Evolutionary conservation across 1,140 invertebrate genomes (phyloP), one percentile per base, ranked within the genome.

Genomic region (Neodiprion fabricii): DNA sequence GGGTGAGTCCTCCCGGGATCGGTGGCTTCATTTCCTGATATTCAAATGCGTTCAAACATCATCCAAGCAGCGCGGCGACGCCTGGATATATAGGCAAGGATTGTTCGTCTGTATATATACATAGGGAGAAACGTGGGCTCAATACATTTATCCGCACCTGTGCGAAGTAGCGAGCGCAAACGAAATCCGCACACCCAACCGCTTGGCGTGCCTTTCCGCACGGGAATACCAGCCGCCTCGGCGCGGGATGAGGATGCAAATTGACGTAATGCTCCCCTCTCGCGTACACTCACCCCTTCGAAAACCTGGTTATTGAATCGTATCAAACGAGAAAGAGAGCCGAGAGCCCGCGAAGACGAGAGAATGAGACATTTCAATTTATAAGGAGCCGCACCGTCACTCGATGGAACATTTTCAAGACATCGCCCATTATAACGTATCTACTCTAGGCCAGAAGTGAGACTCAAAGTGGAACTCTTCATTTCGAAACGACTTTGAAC

Each of bases 1-100:
- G 7, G 48, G 21, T 9, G 48, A 40, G 28, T 76, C 72, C 78
- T 76, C 73, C 74, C 79, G 84, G 77, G 82, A 85, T 80, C 78
- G 79, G 81, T 82, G 81, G 84, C 84, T 87, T 87, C 85, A 86
- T 87, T 86, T 87, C 85, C 85, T 83, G 84, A 85, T 87, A 86
- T 86, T 86, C 85, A 86, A 86, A 86, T 86, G 83, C 78, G 83
- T 69, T 86, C 83, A 86, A 86, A 84, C 83, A 86, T 86, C 84
- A 84, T 85, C 81, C 79, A 17, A 61, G 53, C 53, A 12, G 11
- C 53, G 53, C 53, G 4, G n/a, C 53, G 53, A 61, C 53, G 53
- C 53, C 53, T 61, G 53, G 53, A 17, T 61, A 17, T 61, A 61
- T 61, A 61, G 53, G 11, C 11, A 4, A 61, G 53, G n/a, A 61